Evolutionary conservation across 1,140 invertebrate species (phyloP).

Genomic region (Macrotrachela quadricornifera): DNA sequence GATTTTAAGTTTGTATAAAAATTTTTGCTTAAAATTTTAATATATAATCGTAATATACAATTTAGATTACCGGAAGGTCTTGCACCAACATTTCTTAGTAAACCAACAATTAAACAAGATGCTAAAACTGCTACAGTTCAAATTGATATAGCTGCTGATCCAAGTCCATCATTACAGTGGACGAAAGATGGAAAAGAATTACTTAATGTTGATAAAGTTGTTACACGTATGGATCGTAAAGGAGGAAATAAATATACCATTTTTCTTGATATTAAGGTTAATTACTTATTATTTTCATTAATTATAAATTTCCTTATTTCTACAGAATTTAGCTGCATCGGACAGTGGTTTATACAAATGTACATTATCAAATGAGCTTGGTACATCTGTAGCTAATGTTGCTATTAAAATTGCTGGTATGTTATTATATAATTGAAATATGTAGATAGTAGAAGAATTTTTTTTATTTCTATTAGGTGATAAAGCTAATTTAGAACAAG

Average conservation of each 20-base stretch:
- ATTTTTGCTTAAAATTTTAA: neutral
- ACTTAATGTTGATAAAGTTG: constrained; percentile 3
- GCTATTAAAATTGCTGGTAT: neutral
- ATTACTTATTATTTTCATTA: neutral
- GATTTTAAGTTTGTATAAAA: neutral
- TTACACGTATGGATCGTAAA: neutral
- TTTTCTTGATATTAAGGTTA: constrained; percentile 4
- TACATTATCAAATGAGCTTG: constrained; percentile 5
- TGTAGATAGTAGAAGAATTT: no score
- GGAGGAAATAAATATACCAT: neutral
- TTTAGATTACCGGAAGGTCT: constrained; percentile 79
- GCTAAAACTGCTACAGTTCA: constrained; percentile 39
- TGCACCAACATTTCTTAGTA: constrained; percentile 78
- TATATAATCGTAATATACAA: no score
- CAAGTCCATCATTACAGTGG: constrained; percentile 5
- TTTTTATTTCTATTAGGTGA: neutral
- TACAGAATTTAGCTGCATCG: constrained; percentile 1
- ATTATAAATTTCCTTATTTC: neutral
- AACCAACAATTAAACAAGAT: constrained; percentile 74
- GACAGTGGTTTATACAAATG: constrained; percentile 9
- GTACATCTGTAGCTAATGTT: constrained; percentile 5
- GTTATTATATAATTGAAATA: no score
- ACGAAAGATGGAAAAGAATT: constrained; percentile 1
- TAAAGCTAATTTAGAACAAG: constrained; percentile 1
- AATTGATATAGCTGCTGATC: constrained; percentile 1